Conservation (phyloP, 2,888 invertebrate species). For the Scrobipalpa atriplicella region DNA sequence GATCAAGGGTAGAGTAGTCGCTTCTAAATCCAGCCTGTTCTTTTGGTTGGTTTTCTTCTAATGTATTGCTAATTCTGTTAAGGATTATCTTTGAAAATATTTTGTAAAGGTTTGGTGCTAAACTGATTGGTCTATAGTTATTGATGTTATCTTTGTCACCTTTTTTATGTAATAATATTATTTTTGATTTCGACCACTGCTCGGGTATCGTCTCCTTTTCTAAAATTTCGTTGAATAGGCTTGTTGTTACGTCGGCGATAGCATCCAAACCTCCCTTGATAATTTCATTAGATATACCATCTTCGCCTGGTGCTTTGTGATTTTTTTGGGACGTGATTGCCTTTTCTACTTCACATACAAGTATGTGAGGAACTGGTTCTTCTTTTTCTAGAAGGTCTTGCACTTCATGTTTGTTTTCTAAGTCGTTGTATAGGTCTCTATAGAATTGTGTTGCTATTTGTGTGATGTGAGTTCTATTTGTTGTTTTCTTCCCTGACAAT, state of each 20-base stretch:
- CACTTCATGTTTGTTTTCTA: not conserved
- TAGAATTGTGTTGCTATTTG: constrained; percentile 21
- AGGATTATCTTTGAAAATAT: constrained; percentile 36
- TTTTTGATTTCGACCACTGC: constrained; percentile 31
- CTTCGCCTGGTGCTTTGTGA: constrained; percentile 15
- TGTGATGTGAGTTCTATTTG: constrained; percentile 1
- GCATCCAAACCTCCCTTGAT: not conserved
- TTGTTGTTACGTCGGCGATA: not conserved
- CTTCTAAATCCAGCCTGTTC: no score
- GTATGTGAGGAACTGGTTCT: constrained; percentile 8
- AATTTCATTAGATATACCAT: constrained; percentile 13
- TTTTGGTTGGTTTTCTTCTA: constrained; percentile 27
- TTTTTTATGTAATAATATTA: constrained; percentile 32
- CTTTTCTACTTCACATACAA: constrained; percentile 7
- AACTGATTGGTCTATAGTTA: constrained; percentile 26
- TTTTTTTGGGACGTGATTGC: constrained; percentile 12
- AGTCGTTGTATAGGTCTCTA: constrained; percentile 14
- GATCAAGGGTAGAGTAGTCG: constrained; percentile 25
- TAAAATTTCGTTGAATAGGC: constrained; percentile 25
- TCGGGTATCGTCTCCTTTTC: constrained; percentile 30
- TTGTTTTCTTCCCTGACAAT: not conserved
- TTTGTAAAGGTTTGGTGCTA: constrained; percentile 27
- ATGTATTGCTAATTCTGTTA: constrained; percentile 29
- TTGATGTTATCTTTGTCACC: constrained; percentile 30
- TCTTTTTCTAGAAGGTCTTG: not conserved